Evolutionary conservation across 2,113 vertebrate genomes (phyloP).

Genomic region (Hippoglossus stenolepis): DNA sequence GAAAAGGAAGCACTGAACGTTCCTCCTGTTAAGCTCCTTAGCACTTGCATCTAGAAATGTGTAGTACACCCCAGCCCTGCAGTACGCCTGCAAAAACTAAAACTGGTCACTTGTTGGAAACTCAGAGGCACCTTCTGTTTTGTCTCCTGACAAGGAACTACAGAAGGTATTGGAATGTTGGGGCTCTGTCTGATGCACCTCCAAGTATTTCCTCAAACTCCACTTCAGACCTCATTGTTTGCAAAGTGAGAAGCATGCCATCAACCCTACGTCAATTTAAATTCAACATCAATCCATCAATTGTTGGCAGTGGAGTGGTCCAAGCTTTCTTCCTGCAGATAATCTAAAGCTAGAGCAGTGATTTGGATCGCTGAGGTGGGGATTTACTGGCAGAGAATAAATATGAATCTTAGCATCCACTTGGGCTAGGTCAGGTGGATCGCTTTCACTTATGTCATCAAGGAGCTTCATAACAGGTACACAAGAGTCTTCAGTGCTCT

Average conservation of each 20-base stretch:
- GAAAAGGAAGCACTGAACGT: not conserved
- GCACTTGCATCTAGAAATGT: not conserved
- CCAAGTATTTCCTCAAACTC: not conserved
- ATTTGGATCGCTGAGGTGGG: not conserved
- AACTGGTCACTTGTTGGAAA: not conserved
- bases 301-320: not conserved
- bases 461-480: not conserved
- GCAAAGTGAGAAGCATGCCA: not conserved
- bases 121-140: not conserved
- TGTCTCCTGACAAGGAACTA: not conserved
- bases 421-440: not conserved
- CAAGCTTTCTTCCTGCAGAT: not conserved
- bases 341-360: not conserved
- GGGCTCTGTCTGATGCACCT: not conserved
- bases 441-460: not conserved
- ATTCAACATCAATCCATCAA: not conserved
- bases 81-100: not conserved
- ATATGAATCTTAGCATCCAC: not conserved
- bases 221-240: not conserved
- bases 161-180: not conserved
- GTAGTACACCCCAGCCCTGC: not conserved
- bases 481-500: not conserved
- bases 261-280: not conserved
- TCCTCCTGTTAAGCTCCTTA: not conserved
- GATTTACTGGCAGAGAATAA: not conserved